Conservation (phyloP, 1,140 invertebrate genomes). For the Caenorhabditis tropicalis region DNA sequence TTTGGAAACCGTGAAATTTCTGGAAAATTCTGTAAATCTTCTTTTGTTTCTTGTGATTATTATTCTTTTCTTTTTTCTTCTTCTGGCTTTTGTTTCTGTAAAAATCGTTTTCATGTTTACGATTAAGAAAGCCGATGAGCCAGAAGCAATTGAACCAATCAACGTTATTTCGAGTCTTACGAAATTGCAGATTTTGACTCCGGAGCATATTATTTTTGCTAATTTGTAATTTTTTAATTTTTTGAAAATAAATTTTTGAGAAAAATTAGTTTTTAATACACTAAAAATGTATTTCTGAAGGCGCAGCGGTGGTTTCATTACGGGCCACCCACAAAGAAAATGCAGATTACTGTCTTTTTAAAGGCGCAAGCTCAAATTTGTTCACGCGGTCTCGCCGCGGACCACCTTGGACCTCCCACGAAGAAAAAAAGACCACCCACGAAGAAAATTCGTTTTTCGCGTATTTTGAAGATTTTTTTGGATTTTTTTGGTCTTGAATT, state of each 20-base stretch:
- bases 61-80: neutral
- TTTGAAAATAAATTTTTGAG: too few species aligned
- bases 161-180: too few species aligned
- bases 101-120: too few species aligned
- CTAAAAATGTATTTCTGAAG: too few species aligned
- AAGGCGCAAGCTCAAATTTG: neutral
- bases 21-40: neutral
- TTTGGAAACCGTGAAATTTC: neutral
- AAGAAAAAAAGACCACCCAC: neutral
- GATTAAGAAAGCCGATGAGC: too few species aligned
- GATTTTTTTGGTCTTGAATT: neutral
- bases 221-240: too few species aligned
- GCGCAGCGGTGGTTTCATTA: too few species aligned
- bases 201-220: too few species aligned
- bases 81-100: neutral
- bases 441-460: neutral
- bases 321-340: too few species aligned
- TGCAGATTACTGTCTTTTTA: neutral
- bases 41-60: neutral
- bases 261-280: too few species aligned
- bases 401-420: neutral
- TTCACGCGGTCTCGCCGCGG: neutral
- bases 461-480: neutral
- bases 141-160: too few species aligned
- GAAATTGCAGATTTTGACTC: too few species aligned